Percentiles rank a stretch among this genome's conserved stretches.
Conservation (phyloP, 2,888 invertebrate genomes). For the Aporophyla nigra region DNA sequence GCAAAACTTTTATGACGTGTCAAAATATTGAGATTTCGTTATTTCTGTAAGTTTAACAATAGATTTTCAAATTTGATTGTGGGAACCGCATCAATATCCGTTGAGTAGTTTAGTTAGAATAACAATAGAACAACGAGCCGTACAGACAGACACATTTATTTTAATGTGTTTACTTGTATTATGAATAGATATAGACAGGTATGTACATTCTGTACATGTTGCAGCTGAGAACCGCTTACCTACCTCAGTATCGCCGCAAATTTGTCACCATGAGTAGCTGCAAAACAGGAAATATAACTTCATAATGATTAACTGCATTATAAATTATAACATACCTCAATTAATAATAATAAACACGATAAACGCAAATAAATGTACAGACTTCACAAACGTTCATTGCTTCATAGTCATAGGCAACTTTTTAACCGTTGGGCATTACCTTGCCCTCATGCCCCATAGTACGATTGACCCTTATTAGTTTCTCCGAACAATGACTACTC, state of each 20-base stretch:
- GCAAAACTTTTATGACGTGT: too few relatives aligned
- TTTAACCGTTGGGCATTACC: background rate
- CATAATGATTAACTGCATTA: too few relatives aligned
- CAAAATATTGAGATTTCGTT: too few relatives aligned
- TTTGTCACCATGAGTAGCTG: background rate
- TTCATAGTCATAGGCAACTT: background rate
- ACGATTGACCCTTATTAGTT: conserved; percentile 45
- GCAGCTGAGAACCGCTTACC: background rate
- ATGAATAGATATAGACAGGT: too few relatives aligned
- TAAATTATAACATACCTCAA: background rate
- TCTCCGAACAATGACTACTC: conserved; percentile 37
- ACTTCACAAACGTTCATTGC: background rate
- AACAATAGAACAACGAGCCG: background rate
- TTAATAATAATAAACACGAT: conserved; percentile 1
- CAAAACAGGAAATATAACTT: conserved; percentile 7
- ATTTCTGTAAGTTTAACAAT: too few relatives aligned
- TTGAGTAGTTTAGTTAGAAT: background rate
- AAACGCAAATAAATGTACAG: background rate
- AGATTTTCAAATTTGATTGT: too few relatives aligned
- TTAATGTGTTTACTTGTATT: too few relatives aligned
- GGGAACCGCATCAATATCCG: too few relatives aligned
- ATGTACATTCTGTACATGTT: background rate
- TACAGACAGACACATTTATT: background rate
- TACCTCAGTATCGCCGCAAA: background rate
- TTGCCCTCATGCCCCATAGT: conserved; percentile 26